These are phyloP conservation scores for Petaurus breviceps DNA, from an alignment of 2,113 vertebrate genomes.

Conservation along the genomic window DNA sequence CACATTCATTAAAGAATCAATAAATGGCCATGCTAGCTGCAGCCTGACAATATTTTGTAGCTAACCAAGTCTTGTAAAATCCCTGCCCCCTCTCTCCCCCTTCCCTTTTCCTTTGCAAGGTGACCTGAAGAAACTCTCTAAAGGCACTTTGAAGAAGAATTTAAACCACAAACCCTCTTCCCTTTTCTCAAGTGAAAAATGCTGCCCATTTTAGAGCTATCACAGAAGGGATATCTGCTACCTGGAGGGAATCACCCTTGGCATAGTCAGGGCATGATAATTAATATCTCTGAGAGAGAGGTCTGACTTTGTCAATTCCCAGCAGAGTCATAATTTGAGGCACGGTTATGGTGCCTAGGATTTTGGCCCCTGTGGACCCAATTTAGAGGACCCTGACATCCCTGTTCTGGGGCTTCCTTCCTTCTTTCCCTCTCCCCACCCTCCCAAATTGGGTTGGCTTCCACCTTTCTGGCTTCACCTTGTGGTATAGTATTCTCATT, in stretches of 20 bases:
- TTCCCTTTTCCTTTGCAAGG: neutral
- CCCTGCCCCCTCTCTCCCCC: neutral
- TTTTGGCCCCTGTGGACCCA: neutral
- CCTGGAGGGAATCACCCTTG: neutral
- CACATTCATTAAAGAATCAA: neutral
- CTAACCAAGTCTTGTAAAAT: neutral
- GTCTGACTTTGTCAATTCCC: neutral
- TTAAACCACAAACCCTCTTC: neutral
- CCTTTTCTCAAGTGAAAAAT: neutral
- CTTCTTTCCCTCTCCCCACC: too few relatives aligned
- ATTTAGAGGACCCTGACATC: neutral
- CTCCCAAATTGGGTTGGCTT: neutral
- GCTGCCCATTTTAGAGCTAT: neutral
- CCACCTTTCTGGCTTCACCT: neutral
- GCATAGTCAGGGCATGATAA: neutral
- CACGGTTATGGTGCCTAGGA: neutral
- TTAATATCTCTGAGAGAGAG: neutral
- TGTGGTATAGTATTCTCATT: neutral
- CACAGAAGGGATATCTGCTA: neutral
- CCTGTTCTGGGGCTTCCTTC: neutral
- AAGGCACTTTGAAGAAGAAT: neutral
- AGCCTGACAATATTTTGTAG: conserved; percentile 2
- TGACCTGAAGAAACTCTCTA: neutral
- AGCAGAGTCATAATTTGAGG: neutral
- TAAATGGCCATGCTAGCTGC: neutral